Evolutionary conservation across 2,888 invertebrate species (phyloP), one percentile per base, ranked within the genome.

Genomic region (Bombylius major): DNA sequence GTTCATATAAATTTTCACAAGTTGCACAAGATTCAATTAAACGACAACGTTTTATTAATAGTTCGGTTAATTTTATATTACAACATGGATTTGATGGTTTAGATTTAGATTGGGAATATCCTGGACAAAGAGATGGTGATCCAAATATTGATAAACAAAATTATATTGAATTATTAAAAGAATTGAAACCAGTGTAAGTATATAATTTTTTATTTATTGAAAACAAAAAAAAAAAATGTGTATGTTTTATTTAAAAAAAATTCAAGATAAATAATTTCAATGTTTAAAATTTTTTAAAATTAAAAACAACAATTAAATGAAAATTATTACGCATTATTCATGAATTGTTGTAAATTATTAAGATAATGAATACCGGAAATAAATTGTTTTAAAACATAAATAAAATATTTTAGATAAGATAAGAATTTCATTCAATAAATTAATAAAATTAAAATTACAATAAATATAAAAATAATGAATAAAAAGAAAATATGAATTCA

Each of bases 41-140:
- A 46, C 67, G 67, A 45, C 61, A 59, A 47, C 63, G 57, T 31
- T 74, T 66, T 60, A 62, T 70, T 4, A 60, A 63, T 13, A 65
- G 68, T 11, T 62, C 65, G 3, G 62, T 68, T 0, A 62, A 63
- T 36, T 70, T 74, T 53, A 44, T 72, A 11, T 66, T 67, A 51
- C 60, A 65, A 11, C 65, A 71, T 60, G 65, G 66, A 4, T 73
- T 83, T 62, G 80, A 83, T 65, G 83, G 83, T 4, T 64, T 83
- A 4, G 82, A 82, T 65, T 64, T 82, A 51, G 81, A 82, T 64
- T 82, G 81, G 73, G 81, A 82, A 64, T 82, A 82, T 66, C 82
- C 82, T 0, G 72, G 67, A 5, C 75, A 76, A 59, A 66, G 77
- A 7, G 74, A 66, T 9, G 68, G 75, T 11, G 51, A 58, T 8